A percentile compares a stretch with the other conserved stretches of the same genome.
Evolutionary conservation across 1,140 invertebrate genomes (phyloP).

Genomic region (Patella vulgata): DNA sequence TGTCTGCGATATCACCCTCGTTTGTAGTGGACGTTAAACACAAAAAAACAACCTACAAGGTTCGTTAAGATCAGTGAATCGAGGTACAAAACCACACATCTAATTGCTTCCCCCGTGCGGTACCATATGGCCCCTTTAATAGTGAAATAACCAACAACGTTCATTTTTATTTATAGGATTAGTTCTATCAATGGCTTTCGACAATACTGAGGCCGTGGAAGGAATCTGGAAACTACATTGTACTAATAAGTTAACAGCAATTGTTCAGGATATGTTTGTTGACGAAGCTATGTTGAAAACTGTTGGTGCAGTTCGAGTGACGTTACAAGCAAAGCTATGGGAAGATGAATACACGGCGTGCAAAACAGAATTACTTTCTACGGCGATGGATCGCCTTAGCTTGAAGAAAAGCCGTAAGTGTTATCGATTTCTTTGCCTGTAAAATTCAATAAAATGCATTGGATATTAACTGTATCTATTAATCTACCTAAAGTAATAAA

Average conservation of each 20-base stretch:
- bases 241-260: constrained; percentile 24
- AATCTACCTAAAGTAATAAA: neutral
- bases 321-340: constrained; percentile 41
- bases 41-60: too few relatives aligned
- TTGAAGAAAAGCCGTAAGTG: constrained; percentile 33
- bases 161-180: neutral
- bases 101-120: too few relatives aligned
- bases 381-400: constrained; percentile 4
- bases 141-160: too few relatives aligned
- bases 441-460: too few relatives aligned
- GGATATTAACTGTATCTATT: too few relatives aligned
- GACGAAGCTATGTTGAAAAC: constrained; percentile 32
- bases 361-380: constrained; percentile 30
- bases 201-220: constrained; percentile 30
- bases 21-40: too few relatives aligned
- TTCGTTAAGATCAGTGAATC: too few relatives aligned
- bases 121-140: too few relatives aligned
- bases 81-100: too few relatives aligned
- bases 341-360: constrained; percentile 44
- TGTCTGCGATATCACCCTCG: too few relatives aligned
- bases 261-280: constrained; percentile 42
- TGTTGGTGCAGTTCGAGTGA: constrained; percentile 28
- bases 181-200: constrained; percentile 37
- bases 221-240: constrained; percentile 28
- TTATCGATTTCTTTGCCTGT: neutral